A percentile compares a stretch with the other conserved stretches of the same genome.
These are phyloP conservation scores for Cerastis leucographa DNA, from an alignment of 2,888 invertebrate species.

Conservation along the genomic window DNA sequence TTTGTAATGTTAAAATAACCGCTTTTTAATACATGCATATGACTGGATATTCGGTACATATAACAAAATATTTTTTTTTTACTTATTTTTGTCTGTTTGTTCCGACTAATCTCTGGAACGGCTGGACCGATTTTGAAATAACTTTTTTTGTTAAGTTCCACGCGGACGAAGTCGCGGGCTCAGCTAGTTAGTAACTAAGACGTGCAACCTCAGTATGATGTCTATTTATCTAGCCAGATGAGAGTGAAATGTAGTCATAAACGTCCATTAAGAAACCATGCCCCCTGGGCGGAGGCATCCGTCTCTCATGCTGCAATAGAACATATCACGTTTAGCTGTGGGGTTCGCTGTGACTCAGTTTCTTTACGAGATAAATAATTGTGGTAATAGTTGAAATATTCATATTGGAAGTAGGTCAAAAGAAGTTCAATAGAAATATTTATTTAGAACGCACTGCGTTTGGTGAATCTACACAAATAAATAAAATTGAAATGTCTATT, in stretches of 20 bases:
- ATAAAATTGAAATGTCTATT: too few relatives aligned
- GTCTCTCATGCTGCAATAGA: constrained; percentile 47
- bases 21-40: too few relatives aligned
- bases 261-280: constrained; percentile 26
- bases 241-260: constrained; percentile 40
- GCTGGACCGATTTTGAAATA: too few relatives aligned
- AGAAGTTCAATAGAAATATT: neutral
- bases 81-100: too few relatives aligned
- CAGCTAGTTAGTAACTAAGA: too few relatives aligned
- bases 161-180: too few relatives aligned
- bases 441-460: neutral
- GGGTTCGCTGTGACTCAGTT: constrained; percentile 16
- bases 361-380: constrained; percentile 21
- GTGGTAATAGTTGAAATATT: constrained; percentile 15
- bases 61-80: too few relatives aligned
- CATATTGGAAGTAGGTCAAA: neutral
- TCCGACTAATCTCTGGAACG: too few relatives aligned
- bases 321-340: constrained; percentile 59
- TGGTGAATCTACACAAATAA: neutral
- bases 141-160: too few relatives aligned
- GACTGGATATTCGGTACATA: too few relatives aligned
- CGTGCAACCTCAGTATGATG: neutral
- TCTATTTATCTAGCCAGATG: constrained; percentile 48
- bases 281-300: constrained; percentile 28
- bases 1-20: too few relatives aligned